Conservation (phyloP, 2,797 vertebrate genomes). For the Danio jaintianensis region DNA sequence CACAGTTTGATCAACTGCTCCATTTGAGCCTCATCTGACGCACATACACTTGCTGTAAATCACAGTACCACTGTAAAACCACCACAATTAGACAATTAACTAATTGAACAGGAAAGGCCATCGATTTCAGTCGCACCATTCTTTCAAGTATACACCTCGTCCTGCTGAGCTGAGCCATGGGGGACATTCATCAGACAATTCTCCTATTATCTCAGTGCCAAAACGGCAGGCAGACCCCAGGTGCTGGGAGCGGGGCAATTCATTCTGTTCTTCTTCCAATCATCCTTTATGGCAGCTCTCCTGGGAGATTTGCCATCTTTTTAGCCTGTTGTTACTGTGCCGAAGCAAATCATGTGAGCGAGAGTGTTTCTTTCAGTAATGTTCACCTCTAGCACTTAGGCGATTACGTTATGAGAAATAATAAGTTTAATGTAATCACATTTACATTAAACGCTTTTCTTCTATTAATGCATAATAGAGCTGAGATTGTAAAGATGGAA, state of each 20-base stretch:
- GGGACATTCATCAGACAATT: slow-evolving; percentile 43
- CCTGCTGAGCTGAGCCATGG: background rate
- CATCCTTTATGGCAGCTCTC: slow-evolving; percentile 33
- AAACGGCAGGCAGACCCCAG: slow-evolving; percentile 53
- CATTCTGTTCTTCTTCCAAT: slow-evolving; percentile 47
- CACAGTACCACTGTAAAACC: slow-evolving; percentile 9
- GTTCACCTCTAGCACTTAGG: slow-evolving; percentile 32
- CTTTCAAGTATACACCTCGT: slow-evolving; percentile 13
- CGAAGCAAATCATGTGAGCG: slow-evolving; percentile 44
- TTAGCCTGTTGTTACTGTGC: slow-evolving; percentile 47
- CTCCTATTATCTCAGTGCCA: slow-evolving; percentile 23
- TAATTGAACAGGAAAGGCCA: slow-evolving; percentile 21
- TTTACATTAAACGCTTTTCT: slow-evolving; percentile 10
- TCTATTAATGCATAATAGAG: slow-evolving; percentile 1
- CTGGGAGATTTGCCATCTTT: slow-evolving; percentile 53
- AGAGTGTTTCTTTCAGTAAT: slow-evolving; percentile 32
- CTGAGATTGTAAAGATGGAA: background rate
- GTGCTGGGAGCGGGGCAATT: slow-evolving; percentile 51
- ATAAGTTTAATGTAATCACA: slow-evolving; percentile 22
- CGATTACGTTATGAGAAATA: slow-evolving; percentile 45
- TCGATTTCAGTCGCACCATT: slow-evolving; percentile 28
- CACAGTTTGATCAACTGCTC: background rate
- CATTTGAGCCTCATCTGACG: background rate
- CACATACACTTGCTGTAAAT: background rate
- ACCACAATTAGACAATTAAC: background rate